These are phyloP conservation scores for Cosmorhoe ocellata DNA, from an alignment of 2,888 invertebrate species.

Conservation along the genomic window DNA sequence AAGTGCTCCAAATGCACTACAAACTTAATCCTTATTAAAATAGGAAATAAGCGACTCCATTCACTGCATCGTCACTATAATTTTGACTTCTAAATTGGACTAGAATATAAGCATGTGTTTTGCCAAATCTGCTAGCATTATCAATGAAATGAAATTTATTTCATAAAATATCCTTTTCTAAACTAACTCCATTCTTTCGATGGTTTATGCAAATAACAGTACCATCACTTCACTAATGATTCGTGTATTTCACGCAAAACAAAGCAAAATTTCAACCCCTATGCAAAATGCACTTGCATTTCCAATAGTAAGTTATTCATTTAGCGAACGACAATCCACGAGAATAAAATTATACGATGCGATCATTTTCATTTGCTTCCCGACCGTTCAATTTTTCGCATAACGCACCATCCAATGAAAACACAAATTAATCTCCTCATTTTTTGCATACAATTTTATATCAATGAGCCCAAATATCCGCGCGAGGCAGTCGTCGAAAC, in stretches of 20 bases:
- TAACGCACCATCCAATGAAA: constrained; percentile 78
- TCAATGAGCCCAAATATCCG: constrained; percentile 75
- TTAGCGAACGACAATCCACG: constrained; percentile 62
- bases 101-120: constrained; percentile 66
- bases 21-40: constrained; percentile 81
- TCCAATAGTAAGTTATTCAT: constrained; percentile 43
- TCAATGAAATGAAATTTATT: constrained; percentile 33
- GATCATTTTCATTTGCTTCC: constrained; percentile 76
- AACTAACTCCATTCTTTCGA: constrained; percentile 1
- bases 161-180: constrained; percentile 36
- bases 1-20: constrained; percentile 79
- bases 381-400: constrained; percentile 78
- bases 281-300: constrained; percentile 26
- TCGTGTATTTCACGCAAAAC: constrained; percentile 27
- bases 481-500: constrained; percentile 61
- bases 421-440: constrained; percentile 81
- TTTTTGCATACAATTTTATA: constrained; percentile 80
- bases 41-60: constrained; percentile 74
- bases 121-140: constrained; percentile 48
- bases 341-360: constrained; percentile 66
- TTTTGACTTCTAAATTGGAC: constrained; percentile 72
- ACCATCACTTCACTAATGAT: constrained; percentile 10
- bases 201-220: constrained; percentile 37
- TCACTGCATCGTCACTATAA: constrained; percentile 74
- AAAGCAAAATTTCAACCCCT: constrained; percentile 25